phyloP scores from a whole-genome alignment of 2,797 vertebrate species.

The Silurus aristotelis region DNA sequence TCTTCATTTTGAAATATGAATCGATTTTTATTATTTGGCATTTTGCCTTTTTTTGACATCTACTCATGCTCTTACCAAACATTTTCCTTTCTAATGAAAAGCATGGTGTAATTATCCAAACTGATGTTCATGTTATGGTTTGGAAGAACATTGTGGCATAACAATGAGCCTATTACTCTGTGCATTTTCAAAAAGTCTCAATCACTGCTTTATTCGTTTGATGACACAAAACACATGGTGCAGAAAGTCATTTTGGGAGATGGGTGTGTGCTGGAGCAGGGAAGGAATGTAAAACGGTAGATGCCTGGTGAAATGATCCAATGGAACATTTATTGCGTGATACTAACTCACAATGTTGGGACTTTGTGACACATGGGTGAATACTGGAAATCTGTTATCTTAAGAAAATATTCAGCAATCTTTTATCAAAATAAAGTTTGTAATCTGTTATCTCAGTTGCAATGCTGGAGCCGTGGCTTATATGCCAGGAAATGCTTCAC shows the following conservation, averaged over 20 bases:
- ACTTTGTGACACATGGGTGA: not conserved
- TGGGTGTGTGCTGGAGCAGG: not conserved
- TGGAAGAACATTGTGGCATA: not conserved
- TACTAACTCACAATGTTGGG: not conserved
- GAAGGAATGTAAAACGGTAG: not conserved
- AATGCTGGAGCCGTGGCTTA: not conserved
- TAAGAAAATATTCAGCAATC: not conserved
- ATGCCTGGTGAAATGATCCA: conserved; percentile 10
- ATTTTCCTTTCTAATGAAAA: not conserved
- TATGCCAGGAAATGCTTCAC: not conserved
- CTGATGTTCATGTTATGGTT: conserved; percentile 7
- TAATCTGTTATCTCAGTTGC: not conserved
- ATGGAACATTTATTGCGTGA: conserved; percentile 8
- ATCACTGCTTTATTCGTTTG: not conserved
- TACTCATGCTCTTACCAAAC: no score
- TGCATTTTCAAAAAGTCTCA: not conserved
- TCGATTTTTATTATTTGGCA: not conserved
- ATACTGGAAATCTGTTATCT: conserved; percentile 3
- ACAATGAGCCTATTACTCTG: not conserved
- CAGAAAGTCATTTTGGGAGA: conserved; percentile 12
- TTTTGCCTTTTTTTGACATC: not conserved
- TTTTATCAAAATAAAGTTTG: not conserved
- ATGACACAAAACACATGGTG: not conserved
- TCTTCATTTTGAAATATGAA: not conserved
- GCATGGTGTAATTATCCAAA: conserved; percentile 1